Conservation (phyloP, 1,140 invertebrate genomes). For the Pygmarrhopalites habei region DNA sequence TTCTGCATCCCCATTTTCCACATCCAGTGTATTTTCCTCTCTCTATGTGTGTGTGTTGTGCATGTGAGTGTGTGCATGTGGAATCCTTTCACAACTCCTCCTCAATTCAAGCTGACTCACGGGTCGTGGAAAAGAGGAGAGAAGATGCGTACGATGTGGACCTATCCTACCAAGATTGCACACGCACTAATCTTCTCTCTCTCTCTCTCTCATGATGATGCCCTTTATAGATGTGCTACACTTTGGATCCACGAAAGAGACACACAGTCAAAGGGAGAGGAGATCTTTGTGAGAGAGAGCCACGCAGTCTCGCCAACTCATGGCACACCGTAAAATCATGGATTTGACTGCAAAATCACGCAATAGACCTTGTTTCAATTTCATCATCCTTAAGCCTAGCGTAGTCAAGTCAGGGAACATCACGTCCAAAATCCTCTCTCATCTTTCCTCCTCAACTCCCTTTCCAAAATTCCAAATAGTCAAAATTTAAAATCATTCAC, state of each 20-base stretch:
- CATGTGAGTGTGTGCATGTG: no score
- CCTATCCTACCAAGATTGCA: no score
- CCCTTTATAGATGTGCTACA: no score
- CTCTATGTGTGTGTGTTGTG: no score
- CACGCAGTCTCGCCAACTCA: constrained; percentile 13
- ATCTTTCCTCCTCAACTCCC: background rate
- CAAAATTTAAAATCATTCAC: background rate
- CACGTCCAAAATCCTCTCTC: constrained; percentile 1
- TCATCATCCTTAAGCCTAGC: constrained; percentile 18
- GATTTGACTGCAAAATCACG: constrained; percentile 25
- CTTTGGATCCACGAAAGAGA: constrained; percentile 12
- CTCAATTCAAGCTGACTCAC: no score
- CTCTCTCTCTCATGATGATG: no score
- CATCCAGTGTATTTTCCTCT: background rate
- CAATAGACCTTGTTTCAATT: constrained; percentile 24
- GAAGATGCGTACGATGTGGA: no score
- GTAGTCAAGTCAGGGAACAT: constrained; percentile 3
- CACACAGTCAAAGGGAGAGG: background rate
- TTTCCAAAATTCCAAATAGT: constrained; percentile 1
- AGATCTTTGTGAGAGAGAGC: background rate
- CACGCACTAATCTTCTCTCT: no score
- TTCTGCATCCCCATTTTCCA: background rate
- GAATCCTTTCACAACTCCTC: no score
- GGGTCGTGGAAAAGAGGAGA: no score
- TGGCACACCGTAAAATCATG: constrained; percentile 24